Conservation (phyloP, 1,140 invertebrate genomes). For the Leptoteleia sp. region DNA sequence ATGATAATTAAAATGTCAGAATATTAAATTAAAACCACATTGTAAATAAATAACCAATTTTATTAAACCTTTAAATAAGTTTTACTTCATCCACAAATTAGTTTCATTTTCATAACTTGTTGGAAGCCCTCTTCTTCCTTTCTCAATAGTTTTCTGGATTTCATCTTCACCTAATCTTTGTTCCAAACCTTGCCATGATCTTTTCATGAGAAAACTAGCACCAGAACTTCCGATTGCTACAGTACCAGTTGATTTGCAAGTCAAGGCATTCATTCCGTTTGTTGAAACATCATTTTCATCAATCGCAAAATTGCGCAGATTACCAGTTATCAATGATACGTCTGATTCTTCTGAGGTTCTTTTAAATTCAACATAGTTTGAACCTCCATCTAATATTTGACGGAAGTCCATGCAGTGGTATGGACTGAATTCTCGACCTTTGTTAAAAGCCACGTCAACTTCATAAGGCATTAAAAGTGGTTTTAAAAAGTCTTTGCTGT, state of each 20-base stretch:
- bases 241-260: conserved; percentile 73
- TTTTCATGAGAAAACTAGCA: conserved; percentile 83
- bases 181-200: conserved; percentile 88
- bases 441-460: conserved; percentile 93
- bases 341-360: conserved; percentile 80
- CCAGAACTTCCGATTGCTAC: conserved; percentile 81
- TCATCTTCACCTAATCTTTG: conserved; percentile 86
- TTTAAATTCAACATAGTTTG: conserved; percentile 80
- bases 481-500: conserved; percentile 92
- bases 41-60: conserved; percentile 23
- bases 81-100: conserved; percentile 49
- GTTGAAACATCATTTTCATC: conserved; percentile 60
- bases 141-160: conserved; percentile 82
- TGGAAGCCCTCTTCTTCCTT: conserved; percentile 85
- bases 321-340: conserved; percentile 87
- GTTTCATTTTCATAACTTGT: conserved; percentile 75
- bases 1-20: too few species aligned
- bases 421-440: conserved; percentile 82
- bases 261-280: conserved; percentile 73
- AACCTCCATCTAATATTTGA: conserved; percentile 86
- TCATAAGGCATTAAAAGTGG: conserved; percentile 96
- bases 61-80: conserved; percentile 36
- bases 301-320: conserved; percentile 80
- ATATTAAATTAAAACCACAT: too few species aligned
- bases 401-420: conserved; percentile 90